Evolutionary conservation across 1,140 invertebrate genomes (phyloP), one percentile per base, ranked within the genome.

Genomic region (Batillaria attramentaria): DNA sequence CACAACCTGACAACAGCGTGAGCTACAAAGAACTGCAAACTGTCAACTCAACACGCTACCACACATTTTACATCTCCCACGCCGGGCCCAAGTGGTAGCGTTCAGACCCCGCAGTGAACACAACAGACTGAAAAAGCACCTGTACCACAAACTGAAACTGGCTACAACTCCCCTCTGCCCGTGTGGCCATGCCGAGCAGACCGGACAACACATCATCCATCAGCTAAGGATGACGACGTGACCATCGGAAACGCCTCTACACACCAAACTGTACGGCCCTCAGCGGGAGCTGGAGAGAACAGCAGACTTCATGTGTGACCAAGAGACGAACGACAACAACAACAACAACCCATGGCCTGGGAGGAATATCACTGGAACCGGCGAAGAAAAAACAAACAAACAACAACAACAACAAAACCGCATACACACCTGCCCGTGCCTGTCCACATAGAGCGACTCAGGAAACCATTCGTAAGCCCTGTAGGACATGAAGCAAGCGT

Each of bases 401-500:
- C 39, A 35, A 37, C 6, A n/a, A n/a, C 0, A 33, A 20, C 28
- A 46, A 16, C 18, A 54, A 5, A 39, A 42, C n/a, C 5, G 28
- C 0, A 24, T 5, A 3, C 57, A 18, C 65, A 84, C 81, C 75
- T 84, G 83, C 62, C 84, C 68, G 24, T 72, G 73, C 18, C 66
- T 10, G 66, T 85, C 80, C 20, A 79, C 65, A 13, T 37, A 43
- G 18, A 83, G 41, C 3, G 65, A 24, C 4, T 79, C 76, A 0
- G 83, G 79, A 41, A 79, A 43, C 42, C 35, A 13, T 35, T 83
- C 81, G 33, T 77, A 79, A 42, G 69, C 65, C n/a, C 72, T 75
- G 74, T 84, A 83, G 4, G 81, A 72, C 77, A 82, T 78, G 35
- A 70, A 41, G 13, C 76, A 31, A 10, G 57, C 78, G 50, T 79